A percentile compares a stretch with the other conserved stretches of the same genome.
These are phyloP conservation scores for Harpagus bidentatus DNA, from an alignment of 2,113 vertebrate species.

Conservation along the genomic window DNA sequence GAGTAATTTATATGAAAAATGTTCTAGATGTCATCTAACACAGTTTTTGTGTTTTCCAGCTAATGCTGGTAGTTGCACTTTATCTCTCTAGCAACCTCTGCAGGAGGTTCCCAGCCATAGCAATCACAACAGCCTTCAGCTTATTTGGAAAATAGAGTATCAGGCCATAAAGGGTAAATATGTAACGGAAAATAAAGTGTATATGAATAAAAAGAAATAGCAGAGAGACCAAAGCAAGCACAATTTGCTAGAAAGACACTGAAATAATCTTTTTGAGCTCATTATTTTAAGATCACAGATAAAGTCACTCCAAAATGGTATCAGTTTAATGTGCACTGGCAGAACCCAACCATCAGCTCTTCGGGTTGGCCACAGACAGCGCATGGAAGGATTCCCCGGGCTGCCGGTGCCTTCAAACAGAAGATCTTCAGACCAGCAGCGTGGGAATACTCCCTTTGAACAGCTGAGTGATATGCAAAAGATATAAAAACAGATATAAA, in stretches of 20 bases:
- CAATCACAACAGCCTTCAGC: neutral
- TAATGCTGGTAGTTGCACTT: neutral
- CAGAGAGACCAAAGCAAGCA: neutral
- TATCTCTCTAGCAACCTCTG: slow-evolving; percentile 22
- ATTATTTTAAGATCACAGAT: slow-evolving; percentile 56
- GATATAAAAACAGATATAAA: slow-evolving; percentile 66
- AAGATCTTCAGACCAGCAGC: slow-evolving; percentile 46
- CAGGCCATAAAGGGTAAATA: neutral
- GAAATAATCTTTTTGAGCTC: slow-evolving; percentile 3
- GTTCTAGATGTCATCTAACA: neutral
- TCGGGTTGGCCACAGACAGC: slow-evolving; percentile 28
- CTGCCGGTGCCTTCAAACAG: slow-evolving; percentile 51
- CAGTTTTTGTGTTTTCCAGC: neutral
- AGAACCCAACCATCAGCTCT: slow-evolving; percentile 36
- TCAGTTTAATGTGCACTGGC: slow-evolving; percentile 26
- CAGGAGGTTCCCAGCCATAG: neutral
- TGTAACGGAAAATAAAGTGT: neutral
- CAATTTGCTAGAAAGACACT: slow-evolving; percentile 17
- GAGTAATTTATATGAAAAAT: neutral
- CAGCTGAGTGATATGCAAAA: slow-evolving; percentile 66
- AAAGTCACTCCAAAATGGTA: slow-evolving; percentile 45
- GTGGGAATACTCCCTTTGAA: slow-evolving; percentile 71
- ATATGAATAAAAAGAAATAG: neutral
- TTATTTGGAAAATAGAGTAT: neutral
- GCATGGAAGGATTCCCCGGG: slow-evolving; percentile 3